Conservation (phyloP, 2,797 vertebrate species). For the Crenichthys baileyi region DNA sequence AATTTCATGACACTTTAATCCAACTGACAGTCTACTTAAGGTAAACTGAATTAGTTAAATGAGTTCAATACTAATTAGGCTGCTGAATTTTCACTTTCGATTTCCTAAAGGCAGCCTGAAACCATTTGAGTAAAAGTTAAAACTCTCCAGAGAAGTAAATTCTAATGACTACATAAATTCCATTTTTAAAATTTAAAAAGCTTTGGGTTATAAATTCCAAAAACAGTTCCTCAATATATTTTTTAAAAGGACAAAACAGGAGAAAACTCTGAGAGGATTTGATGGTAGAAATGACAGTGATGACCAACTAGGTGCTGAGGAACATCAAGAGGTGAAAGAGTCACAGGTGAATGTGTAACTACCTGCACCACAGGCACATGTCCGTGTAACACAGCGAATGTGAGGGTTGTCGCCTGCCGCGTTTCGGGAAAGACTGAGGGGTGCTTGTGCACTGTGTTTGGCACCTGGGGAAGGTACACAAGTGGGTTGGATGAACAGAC, state of each 20-base stretch:
- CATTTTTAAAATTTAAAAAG: conserved; percentile 8
- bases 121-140: conserved; percentile 38
- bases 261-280: conserved; percentile 42
- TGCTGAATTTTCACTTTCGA: conserved; percentile 51
- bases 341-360: conserved; percentile 76
- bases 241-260: conserved; percentile 15
- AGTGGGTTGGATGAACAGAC: conserved; percentile 55
- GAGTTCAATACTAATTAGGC: conserved; percentile 65
- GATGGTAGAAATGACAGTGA: conserved; percentile 60
- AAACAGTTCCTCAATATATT: not conserved
- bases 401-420: conserved; percentile 98
- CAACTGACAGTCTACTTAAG: conserved; percentile 52
- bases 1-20: conserved; percentile 49
- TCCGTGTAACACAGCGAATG: conserved; percentile 98
- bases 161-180: not conserved
- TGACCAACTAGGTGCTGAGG: conserved; percentile 63
- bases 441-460: conserved; percentile 98
- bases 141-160: conserved; percentile 24
- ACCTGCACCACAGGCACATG: conserved; percentile 99
- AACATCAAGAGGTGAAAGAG: conserved; percentile 64
- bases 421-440: conserved; percentile 99
- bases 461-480: conserved; percentile 89
- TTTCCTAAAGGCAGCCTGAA: conserved; percentile 46
- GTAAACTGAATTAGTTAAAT: conserved; percentile 56
- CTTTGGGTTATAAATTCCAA: not conserved